A percentile compares a stretch with the other conserved stretches of the same genome.
Conservation (phyloP, 2,888 invertebrate genomes). For the Apeira syringaria region DNA sequence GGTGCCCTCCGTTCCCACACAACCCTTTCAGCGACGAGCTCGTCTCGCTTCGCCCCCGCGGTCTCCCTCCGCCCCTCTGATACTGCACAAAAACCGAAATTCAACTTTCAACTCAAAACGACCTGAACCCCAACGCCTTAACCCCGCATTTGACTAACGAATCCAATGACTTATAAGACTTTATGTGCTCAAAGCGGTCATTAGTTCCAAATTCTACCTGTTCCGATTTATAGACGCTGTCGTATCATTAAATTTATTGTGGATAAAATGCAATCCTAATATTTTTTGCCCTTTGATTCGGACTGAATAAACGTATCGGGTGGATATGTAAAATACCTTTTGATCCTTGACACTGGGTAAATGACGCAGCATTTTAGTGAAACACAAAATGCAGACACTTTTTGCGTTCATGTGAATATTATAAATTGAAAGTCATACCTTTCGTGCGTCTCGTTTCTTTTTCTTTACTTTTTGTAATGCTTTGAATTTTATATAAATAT, state of each 20-base stretch:
- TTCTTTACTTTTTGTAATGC: too few relatives aligned
- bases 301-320: slow-evolving; percentile 46
- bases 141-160: slow-evolving; percentile 24
- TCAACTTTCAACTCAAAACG: slow-evolving; percentile 37
- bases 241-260: slow-evolving; percentile 83
- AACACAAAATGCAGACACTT: slow-evolving; percentile 13
- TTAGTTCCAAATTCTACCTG: slow-evolving; percentile 81
- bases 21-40: slow-evolving; percentile 77
- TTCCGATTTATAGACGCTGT: slow-evolving; percentile 80
- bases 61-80: slow-evolving; percentile 49
- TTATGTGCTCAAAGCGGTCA: slow-evolving; percentile 42
- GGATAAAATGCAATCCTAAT: slow-evolving; percentile 79
- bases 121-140: slow-evolving; percentile 18
- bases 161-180: slow-evolving; percentile 33
- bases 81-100: slow-evolving; percentile 58
- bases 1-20: slow-evolving; percentile 84
- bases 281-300: slow-evolving; percentile 67
- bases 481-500: too few relatives aligned
- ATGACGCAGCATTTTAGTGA: slow-evolving; percentile 28
- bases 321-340: slow-evolving; percentile 34
- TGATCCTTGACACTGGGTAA: slow-evolving; percentile 23
- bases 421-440: slow-evolving; percentile 10
- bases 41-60: slow-evolving; percentile 52
- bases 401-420: slow-evolving; percentile 10
- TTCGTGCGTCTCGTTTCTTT: too few relatives aligned